Evolutionary conservation across 2,113 vertebrate species (phyloP).

Genomic region (Anthoscopus minutus): DNA sequence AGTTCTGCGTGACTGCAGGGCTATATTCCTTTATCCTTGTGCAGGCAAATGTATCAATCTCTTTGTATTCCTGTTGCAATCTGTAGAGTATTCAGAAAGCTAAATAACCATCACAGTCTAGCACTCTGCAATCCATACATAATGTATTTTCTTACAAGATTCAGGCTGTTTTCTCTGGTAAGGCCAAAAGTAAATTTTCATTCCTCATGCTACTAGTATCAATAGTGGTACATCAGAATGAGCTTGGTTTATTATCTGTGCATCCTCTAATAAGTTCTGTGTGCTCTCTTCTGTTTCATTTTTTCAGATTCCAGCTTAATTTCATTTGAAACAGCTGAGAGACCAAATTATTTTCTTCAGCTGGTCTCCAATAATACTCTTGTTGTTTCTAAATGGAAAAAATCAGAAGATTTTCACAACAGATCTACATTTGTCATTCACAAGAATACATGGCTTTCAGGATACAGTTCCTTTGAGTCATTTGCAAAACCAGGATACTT

Average conservation of each 20-base stretch:
- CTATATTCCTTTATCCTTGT: neutral
- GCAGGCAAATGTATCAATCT: neutral
- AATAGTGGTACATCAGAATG: neutral
- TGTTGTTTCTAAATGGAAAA: constrained; percentile 82
- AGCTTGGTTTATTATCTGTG: neutral
- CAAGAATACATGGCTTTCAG: constrained; percentile 80
- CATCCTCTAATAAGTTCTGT: neutral
- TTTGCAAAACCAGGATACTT: constrained; percentile 84
- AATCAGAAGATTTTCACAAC: constrained; percentile 74
- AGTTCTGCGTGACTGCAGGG: neutral
- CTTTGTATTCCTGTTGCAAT: neutral
- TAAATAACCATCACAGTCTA: neutral
- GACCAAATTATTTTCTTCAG: constrained; percentile 89
- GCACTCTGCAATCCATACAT: neutral
- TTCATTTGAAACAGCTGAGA: constrained; percentile 85
- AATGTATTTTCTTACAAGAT: neutral
- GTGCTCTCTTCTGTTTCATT: neutral
- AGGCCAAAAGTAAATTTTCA: neutral
- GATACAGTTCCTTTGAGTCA: constrained; percentile 88
- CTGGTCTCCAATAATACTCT: constrained; percentile 71
- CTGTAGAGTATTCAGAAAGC: neutral
- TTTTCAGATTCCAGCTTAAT: constrained; percentile 81
- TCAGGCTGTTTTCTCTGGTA: neutral
- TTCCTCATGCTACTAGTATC: neutral
- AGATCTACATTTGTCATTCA: constrained; percentile 86